Evolutionary conservation across 2,113 vertebrate genomes (phyloP).

Genomic region (Mohoua ochrocephala): DNA sequence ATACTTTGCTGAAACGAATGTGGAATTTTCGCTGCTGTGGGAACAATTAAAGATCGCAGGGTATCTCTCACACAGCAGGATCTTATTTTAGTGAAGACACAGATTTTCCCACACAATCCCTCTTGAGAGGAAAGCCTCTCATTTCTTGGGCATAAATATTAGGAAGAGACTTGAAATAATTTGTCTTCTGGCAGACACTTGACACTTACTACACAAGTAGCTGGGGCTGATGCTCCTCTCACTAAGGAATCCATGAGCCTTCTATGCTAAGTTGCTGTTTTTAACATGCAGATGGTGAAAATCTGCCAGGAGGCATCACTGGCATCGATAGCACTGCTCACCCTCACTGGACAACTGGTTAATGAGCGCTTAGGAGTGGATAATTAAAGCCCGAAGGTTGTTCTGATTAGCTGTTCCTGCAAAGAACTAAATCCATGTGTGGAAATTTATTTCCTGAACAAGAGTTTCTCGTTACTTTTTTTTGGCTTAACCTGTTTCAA

Average conservation of each 20-base stretch:
- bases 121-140: background rate
- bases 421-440: background rate
- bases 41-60: background rate
- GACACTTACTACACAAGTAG: background rate
- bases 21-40: slow-evolving; percentile 16
- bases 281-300: background rate
- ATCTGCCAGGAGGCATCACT: background rate
- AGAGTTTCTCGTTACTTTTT: background rate
- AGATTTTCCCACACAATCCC: slow-evolving; percentile 20
- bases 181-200: slow-evolving; percentile 15
- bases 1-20: background rate
- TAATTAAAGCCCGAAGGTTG: background rate
- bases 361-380: background rate
- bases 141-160: slow-evolving; percentile 18
- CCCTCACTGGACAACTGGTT: background rate
- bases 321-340: background rate
- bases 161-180: slow-evolving; percentile 22
- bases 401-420: slow-evolving; percentile 9
- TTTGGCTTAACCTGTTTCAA: background rate
- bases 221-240: background rate
- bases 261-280: background rate
- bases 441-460: background rate
- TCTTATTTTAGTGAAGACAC: slow-evolving; percentile 30
- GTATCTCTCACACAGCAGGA: slow-evolving; percentile 1
- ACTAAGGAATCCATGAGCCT: background rate